phyloP scores from a whole-genome alignment of 2,113 vertebrate genomes.

The Rhombomys opimus region DNA sequence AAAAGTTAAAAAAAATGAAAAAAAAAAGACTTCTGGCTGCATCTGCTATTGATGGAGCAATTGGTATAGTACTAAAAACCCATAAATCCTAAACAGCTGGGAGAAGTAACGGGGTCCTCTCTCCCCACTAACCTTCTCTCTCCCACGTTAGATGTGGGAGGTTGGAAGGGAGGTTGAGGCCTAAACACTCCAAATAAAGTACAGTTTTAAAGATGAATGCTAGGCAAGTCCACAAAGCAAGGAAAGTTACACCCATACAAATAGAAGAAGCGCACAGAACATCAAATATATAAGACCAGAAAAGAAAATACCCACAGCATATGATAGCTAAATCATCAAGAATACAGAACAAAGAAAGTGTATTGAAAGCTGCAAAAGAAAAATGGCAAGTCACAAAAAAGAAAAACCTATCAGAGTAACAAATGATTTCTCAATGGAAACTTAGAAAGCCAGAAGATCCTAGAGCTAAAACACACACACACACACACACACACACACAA shows the following conservation, averaged over 20 bases:
- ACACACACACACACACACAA: too few species aligned
- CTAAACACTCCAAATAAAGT: too few species aligned
- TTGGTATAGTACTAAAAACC: too few species aligned
- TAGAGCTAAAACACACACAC: not conserved
- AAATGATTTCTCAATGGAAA: not conserved
- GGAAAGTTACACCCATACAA: not conserved
- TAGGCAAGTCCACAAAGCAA: not conserved
- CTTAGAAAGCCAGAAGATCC: not conserved
- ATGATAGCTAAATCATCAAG: not conserved
- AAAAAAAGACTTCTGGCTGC: too few species aligned
- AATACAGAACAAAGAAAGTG: not conserved
- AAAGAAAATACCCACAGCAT: not conserved
- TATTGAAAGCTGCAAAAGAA: not conserved
- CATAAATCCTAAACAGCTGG: too few species aligned
- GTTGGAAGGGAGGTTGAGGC: too few species aligned
- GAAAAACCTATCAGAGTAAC: not conserved
- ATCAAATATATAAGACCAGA: not conserved
- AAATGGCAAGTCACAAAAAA: not conserved
- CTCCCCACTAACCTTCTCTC: too few species aligned
- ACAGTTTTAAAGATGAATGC: too few species aligned
- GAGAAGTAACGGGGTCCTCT: too few species aligned
- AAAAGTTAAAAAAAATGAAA: too few species aligned
- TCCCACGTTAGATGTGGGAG: too few species aligned
- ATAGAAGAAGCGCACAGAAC: not conserved
- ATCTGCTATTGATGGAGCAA: too few species aligned